Evolutionary conservation across 1,140 invertebrate species (phyloP), one percentile per base, ranked within the genome.

Genomic region (Tetramorium parvispinum): DNA sequence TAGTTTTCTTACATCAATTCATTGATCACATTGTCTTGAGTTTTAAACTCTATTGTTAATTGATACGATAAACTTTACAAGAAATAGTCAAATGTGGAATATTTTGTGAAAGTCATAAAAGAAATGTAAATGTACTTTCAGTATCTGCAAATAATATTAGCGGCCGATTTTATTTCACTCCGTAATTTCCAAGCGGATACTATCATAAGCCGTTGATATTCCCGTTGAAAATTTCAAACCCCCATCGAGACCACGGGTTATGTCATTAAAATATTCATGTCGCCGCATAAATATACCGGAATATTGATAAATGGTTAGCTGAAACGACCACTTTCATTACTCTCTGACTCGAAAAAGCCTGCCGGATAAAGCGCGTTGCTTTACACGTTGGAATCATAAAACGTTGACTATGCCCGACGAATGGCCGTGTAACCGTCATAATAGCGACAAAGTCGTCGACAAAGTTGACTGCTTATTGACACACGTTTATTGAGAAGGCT

Each of bases 401-500:
- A 76, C 43, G 83, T 59, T 66, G 37, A 53, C 49, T 78, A 40
- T 70, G 71, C 51, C 55, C 78, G 32, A 57, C 76, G 65, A 79
- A 83, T 59, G 61, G 32, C 37, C 61, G 46, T 89, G 87, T 87
- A 89, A 89, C 86, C 59, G 75, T 63, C 82, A 16, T 79, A 89
- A 89, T 78, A 53, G 57, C 81, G 73, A 68, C 57, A 87, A 90
- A 91, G 85, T 88, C 86, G 83, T 88, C 85, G 49, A 37, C 53
- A 51, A 82, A 86, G 87, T 77, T 89, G 70, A 79, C 70, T 71
- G 66, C 78, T 78, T 83, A 88, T 88, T 70, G 85, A 73, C 79
- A 87, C 81, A 37, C 49, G 81, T 92, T 92, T 91, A 92, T 92
- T 91, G 91, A 88, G 73, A 92, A 87, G 70, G 68, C 77, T 73